Conservation (phyloP, 2,888 invertebrate genomes). For the Conchocele bisecta region DNA sequence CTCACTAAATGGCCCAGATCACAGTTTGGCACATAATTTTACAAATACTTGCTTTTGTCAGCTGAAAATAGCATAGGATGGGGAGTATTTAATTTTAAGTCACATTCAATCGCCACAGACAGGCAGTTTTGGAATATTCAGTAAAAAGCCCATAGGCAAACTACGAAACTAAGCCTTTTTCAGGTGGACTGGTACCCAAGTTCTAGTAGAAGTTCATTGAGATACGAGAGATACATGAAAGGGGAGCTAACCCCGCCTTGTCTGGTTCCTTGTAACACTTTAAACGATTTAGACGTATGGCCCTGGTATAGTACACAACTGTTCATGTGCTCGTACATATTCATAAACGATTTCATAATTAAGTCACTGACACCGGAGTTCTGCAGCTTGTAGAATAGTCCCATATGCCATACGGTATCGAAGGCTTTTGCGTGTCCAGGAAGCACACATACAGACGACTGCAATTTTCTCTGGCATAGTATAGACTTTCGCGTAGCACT, state of each 20-base stretch:
- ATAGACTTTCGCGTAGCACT: neutral
- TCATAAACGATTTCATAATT: neutral
- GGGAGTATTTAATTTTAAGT: no score
- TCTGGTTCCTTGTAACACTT: neutral
- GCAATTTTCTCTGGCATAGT: neutral
- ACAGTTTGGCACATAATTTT: no score
- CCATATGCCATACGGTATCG: constrained; percentile 8
- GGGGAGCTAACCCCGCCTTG: constrained; percentile 7
- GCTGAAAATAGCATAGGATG: no score
- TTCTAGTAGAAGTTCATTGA: neutral
- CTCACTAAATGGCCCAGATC: no score
- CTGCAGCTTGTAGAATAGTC: neutral
- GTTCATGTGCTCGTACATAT: neutral
- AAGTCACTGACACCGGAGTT: neutral
- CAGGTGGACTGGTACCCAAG: no score
- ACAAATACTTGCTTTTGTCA: no score
- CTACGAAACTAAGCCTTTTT: no score
- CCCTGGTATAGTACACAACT: neutral
- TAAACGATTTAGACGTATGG: neutral
- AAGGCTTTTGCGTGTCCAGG: constrained; percentile 16
- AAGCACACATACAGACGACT: constrained; percentile 13
- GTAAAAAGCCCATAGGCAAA: no score
- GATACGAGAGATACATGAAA: neutral
- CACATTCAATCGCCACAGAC: no score
- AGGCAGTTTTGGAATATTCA: no score